A percentile compares a stretch with the other conserved stretches of the same genome.
phyloP scores from a whole-genome alignment of 2,113 vertebrate species.

The Colistium nudipinnis region DNA sequence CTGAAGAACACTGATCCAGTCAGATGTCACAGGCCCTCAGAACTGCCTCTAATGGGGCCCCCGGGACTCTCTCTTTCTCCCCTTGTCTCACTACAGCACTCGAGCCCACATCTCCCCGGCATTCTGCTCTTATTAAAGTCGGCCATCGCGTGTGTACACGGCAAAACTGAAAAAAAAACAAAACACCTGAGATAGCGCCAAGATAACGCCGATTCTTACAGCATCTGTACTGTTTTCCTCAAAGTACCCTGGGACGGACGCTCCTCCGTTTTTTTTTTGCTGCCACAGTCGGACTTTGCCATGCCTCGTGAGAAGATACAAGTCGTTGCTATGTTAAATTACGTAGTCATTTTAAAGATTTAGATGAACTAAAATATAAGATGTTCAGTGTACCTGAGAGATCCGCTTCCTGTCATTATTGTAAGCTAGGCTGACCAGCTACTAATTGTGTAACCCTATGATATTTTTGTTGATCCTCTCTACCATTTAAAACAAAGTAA shows the following conservation, averaged over 20 bases:
- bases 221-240: not conserved
- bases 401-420: too few species aligned
- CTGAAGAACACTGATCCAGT: constrained; percentile 82
- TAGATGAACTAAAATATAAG: too few species aligned
- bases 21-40: constrained; percentile 81
- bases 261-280: not conserved
- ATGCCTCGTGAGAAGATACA: not conserved
- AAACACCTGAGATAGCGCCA: not conserved
- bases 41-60: constrained; percentile 80
- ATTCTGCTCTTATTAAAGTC: constrained; percentile 20
- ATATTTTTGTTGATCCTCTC: too few species aligned
- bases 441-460: too few species aligned
- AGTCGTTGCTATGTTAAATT: not conserved
- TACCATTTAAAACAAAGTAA: too few species aligned
- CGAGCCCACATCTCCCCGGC: constrained; percentile 35
- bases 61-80: constrained; percentile 65
- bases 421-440: too few species aligned
- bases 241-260: not conserved
- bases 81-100: constrained; percentile 45
- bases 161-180: not conserved
- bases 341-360: not conserved
- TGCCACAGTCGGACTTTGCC: not conserved
- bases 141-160: constrained; percentile 24
- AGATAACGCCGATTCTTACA: not conserved
- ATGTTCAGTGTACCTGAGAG: too few species aligned